Evolutionary conservation across 2,888 invertebrate genomes (phyloP).

Genomic region (Xanthia icteritia): DNA sequence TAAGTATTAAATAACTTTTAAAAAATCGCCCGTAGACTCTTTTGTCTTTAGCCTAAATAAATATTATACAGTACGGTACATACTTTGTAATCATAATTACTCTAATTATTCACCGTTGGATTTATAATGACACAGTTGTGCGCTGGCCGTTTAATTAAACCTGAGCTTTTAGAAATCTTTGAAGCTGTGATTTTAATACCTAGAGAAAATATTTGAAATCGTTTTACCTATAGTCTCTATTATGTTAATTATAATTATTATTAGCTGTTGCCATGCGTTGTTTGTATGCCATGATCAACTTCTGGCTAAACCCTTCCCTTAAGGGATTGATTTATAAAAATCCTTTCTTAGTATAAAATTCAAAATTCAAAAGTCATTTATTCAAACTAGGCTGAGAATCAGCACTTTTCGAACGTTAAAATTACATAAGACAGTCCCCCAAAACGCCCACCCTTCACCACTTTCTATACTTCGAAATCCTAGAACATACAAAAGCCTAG

Average conservation of each 20-base stretch:
- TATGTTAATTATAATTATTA: not conserved
- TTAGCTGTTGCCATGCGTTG: not conserved
- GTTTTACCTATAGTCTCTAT: not conserved
- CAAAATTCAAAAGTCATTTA: too few relatives aligned
- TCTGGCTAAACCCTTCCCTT: not conserved
- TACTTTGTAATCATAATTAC: conserved; percentile 59
- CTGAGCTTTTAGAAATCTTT: conserved; percentile 29
- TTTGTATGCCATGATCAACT: not conserved
- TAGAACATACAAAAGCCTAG: too few relatives aligned
- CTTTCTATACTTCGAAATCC: too few relatives aligned
- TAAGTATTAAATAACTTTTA: conserved; percentile 32
- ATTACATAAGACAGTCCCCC: too few relatives aligned
- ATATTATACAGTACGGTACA: conserved; percentile 44
- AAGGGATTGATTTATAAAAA: not conserved
- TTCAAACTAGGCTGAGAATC: too few relatives aligned
- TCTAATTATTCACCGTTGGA: conserved; percentile 57
- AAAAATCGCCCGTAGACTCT: conserved; percentile 41
- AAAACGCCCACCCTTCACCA: too few relatives aligned
- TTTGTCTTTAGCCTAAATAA: conserved; percentile 50
- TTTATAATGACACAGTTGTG: conserved; percentile 58
- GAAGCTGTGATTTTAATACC: conserved; percentile 36
- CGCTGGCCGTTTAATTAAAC: conserved; percentile 49
- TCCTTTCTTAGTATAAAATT: too few relatives aligned
- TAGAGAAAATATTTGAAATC: conserved; percentile 32
- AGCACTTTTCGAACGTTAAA: too few relatives aligned